Evolutionary conservation across 2,888 invertebrate genomes (phyloP).

Genomic region (Hanleya hanleyi): DNA sequence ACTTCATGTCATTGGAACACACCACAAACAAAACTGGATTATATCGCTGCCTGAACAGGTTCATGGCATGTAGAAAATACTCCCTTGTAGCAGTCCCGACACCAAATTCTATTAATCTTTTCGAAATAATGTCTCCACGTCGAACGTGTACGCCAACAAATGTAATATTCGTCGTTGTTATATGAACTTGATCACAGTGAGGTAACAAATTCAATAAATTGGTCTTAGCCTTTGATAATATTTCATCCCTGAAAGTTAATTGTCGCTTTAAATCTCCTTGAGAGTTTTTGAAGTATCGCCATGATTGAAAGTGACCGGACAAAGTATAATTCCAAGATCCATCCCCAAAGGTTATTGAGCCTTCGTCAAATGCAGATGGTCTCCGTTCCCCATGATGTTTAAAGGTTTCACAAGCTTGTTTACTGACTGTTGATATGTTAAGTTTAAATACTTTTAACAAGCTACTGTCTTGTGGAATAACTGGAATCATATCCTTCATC

Average conservation of each 20-base stretch:
- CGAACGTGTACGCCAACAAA: slow-evolving; percentile 43
- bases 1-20: slow-evolving; percentile 40
- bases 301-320: slow-evolving; percentile 40
- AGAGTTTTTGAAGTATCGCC: slow-evolving; percentile 41
- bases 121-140: slow-evolving; percentile 36
- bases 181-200: neutral
- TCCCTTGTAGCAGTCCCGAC: slow-evolving; percentile 36
- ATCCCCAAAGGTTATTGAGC: slow-evolving; percentile 19
- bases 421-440: neutral
- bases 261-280: slow-evolving; percentile 30
- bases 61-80: slow-evolving; percentile 40
- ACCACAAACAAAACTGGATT: slow-evolving; percentile 38
- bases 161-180: neutral
- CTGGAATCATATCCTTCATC: slow-evolving; percentile 29
- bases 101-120: slow-evolving; percentile 21
- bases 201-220: slow-evolving; percentile 16
- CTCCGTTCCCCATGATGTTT: neutral
- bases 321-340: slow-evolving; percentile 27
- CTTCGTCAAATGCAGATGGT: slow-evolving; percentile 38
- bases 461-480: slow-evolving; percentile 20
- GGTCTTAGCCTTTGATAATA: slow-evolving; percentile 20
- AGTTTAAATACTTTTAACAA: slow-evolving; percentile 15
- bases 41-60: slow-evolving; percentile 33
- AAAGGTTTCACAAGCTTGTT: slow-evolving; percentile 5
- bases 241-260: slow-evolving; percentile 34